Base-by-base conservation (phyloP, 2,888 invertebrate genomes). In the Cephus runcator region DNA sequence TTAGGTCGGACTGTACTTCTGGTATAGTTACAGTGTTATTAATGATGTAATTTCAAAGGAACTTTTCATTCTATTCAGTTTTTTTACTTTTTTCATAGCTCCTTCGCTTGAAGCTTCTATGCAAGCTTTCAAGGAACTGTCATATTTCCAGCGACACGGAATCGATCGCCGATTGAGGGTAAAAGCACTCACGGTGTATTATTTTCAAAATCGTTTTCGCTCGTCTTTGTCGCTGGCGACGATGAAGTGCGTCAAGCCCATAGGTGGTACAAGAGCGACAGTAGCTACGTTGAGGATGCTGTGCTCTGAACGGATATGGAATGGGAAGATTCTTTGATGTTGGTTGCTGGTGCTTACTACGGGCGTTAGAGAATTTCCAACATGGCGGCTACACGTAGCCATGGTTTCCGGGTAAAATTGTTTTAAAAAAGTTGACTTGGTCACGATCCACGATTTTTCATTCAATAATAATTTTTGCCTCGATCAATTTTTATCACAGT, bases 291-390 rank as follows among this genome's bases (percentile, higher is more conserved):
- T 56, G 56, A 56, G 56, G 23, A 56, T 56, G 56, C 56, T 56
- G 56, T 56, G 2, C 9, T 23, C 23, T 23, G 71, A 35, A 73
- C 77, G 76, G 71, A 31, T 71, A 71, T 31, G 71, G 33, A 36
- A 34, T 74, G 40, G 81, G 83, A 82, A 83, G 80, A 86, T 87
- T 87, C 87, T 88, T 87, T 85, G 85, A 87, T 85, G 86, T 86
- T 83, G 82, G 81, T 76, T 76, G 81, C 77, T 35, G 80, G 80
- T 85, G 82, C 87, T 86, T 85, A 82, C 83, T 83, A 56, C 9
- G 56, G 80, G 80, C 83, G 82, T 83, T 82, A 84, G 81, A 81
- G 81, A 84, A 78, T 85, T 87, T 84, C 83, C 84, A 82, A 81
- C 83, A 81, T 79, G 83, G 81, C 79, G 78, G 68, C 77, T 75